Percentiles rank a stretch among this genome's conserved stretches.
Conservation (phyloP, 2,113 vertebrate genomes). For the Sclerurus mexicanus region DNA sequence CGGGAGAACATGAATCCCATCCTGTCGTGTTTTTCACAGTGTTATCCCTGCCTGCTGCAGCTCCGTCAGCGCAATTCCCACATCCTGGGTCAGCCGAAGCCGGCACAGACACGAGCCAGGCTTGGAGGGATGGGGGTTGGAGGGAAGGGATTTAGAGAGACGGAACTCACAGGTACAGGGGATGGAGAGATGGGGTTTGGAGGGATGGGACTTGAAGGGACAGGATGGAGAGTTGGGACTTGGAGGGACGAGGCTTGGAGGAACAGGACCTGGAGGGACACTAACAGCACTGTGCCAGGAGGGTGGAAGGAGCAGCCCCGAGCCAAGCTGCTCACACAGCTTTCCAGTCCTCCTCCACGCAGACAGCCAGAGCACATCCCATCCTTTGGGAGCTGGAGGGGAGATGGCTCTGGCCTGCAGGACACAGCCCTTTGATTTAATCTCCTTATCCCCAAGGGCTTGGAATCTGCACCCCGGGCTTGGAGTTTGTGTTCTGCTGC, state of each 20-base stretch:
- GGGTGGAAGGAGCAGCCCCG: neutral
- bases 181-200: neutral
- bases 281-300: neutral
- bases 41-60: neutral
- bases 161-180: neutral
- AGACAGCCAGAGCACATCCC: neutral
- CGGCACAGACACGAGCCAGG: neutral
- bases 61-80: neutral
- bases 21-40: fast-evolving
- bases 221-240: fast-evolving
- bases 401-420: neutral
- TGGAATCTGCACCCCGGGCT: neutral
- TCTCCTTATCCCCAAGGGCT: neutral
- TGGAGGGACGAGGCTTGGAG: fast-evolving
- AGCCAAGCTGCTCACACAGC: too few relatives aligned
- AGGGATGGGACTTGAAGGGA: too few relatives aligned
- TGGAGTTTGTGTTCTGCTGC: neutral
- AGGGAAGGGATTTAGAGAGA: fast-evolving
- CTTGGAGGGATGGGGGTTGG: too few relatives aligned
- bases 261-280: neutral
- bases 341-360: neutral
- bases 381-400: neutral
- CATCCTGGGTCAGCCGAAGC: neutral
- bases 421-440: neutral
- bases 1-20: fast-evolving